Evolutionary conservation across 2,888 invertebrate species (phyloP), one percentile per base, ranked within the genome.

Genomic region (Drosophila algonquin): DNA sequence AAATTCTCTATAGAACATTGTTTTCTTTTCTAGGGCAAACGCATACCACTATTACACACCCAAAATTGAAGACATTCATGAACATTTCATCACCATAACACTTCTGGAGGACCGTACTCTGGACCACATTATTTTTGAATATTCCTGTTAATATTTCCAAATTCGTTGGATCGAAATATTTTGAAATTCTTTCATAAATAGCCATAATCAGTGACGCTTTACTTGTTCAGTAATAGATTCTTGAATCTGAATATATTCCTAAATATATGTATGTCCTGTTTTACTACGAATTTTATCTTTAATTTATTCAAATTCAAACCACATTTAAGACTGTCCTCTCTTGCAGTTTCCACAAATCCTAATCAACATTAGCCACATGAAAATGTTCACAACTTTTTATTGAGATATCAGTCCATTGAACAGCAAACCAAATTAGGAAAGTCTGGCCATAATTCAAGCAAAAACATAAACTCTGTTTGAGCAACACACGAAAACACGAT

Each of bases 401-500:
- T 67, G 68, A 67, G 67, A 68, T 68, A 57, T 67, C 57, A 56
- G 57, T 46, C 57, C 35, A 50, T 50, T 45, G 27, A 46, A 32
- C 35, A 51, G 46, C 46, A 51, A 32, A 35, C 68, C 56, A 9
- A 55, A 46, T 56, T 35, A 21, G 67, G 16, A 24, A 51, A 68
- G 45, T 46, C 51, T 55, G 50, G 32, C 65, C 67, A 51, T 59
- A 59, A 35, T 27, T 68, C 12, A 69, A 40, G 9, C 32, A n/a
- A 58, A 57, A 68, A 58, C 58, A 24, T 32, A 24, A 32, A 16
- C 21, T 48, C 16, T 64, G 9, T 8, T 30, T 8, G 30, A 8
- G 69, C 71, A 53, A 54, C 64, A 58, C 46, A 50, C 50, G 30
- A 73, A 55, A 59, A 74, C 72, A 73, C 73, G 64, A 52, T 54